Conservation (phyloP, 1,140 invertebrate genomes). For the Platyura marginata region DNA sequence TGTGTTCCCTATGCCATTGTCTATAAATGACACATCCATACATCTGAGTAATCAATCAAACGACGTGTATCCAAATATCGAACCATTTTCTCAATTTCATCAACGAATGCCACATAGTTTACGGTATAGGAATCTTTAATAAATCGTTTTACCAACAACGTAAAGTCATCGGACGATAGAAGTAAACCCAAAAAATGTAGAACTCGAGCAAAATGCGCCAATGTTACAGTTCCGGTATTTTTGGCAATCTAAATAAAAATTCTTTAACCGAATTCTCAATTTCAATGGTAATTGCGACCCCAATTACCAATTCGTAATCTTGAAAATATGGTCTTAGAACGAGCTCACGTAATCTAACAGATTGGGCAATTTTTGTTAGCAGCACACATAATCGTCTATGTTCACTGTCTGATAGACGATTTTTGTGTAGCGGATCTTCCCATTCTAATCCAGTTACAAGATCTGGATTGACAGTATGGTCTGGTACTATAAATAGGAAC, state of each 20-base stretch:
- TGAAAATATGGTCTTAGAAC: conserved; percentile 50
- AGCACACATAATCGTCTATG: conserved; percentile 38
- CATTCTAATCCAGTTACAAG: conserved; percentile 35
- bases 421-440: conserved; percentile 38
- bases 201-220: conserved; percentile 47
- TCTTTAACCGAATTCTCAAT: too few relatives aligned
- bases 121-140: conserved; percentile 47
- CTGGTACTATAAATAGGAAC: conserved; percentile 21
- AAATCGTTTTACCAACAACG: conserved; percentile 44
- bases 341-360: conserved; percentile 30
- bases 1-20: too few relatives aligned
- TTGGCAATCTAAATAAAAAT: conserved; percentile 36
- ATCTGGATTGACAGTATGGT: conserved; percentile 26
- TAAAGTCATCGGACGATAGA: conserved; percentile 41
- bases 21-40: too few relatives aligned
- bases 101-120: conserved; percentile 50
- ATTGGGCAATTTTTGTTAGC: conserved; percentile 42
- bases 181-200: conserved; percentile 43
- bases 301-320: conserved; percentile 47
- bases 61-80: conserved; percentile 12
- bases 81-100: conserved; percentile 35
- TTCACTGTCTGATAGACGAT: conserved; percentile 37
- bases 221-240: conserved; percentile 46
- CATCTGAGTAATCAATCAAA: conserved; percentile 13
- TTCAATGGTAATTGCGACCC: neutral